These are phyloP conservation scores for Procapra przewalskii DNA, from an alignment of 2,113 vertebrate species.

Conservation along the genomic window DNA sequence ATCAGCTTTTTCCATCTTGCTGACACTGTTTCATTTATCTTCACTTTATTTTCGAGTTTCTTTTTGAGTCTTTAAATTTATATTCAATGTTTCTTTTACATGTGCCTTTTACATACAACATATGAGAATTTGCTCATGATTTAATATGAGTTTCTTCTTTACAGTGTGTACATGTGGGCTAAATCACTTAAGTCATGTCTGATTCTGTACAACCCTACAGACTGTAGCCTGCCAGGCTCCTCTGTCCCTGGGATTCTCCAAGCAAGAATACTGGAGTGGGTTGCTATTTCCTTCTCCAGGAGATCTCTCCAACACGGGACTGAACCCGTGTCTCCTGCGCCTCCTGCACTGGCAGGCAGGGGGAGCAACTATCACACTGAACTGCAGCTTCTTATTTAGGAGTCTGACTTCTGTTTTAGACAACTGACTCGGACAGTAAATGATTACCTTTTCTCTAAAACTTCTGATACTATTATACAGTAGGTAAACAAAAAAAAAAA, in stretches of 20 bases:
- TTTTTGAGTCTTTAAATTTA: conserved; percentile 27
- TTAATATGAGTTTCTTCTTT: background rate
- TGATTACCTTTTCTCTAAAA: background rate
- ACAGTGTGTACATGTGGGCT: background rate
- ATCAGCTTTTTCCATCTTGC: background rate
- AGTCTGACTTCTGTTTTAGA: background rate
- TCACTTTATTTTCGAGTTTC: conserved; percentile 31
- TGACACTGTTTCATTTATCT: background rate
- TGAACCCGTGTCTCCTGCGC: background rate
- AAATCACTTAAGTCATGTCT: background rate
- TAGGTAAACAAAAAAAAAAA: background rate
- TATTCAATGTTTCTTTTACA: background rate
- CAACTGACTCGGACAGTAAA: background rate
- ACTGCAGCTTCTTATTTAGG: background rate
- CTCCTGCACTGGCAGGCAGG: background rate
- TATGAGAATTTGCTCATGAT: background rate
- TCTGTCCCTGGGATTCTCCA: background rate
- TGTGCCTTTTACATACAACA: background rate
- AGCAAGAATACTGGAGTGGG: background rate
- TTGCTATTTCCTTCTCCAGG: background rate
- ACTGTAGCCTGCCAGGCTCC: background rate
- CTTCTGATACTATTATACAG: background rate
- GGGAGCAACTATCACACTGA: background rate
- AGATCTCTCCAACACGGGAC: background rate
- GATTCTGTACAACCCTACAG: background rate